Evolutionary conservation across 2,888 invertebrate genomes (phyloP).

Genomic region (Eupithecia subumbrata): DNA sequence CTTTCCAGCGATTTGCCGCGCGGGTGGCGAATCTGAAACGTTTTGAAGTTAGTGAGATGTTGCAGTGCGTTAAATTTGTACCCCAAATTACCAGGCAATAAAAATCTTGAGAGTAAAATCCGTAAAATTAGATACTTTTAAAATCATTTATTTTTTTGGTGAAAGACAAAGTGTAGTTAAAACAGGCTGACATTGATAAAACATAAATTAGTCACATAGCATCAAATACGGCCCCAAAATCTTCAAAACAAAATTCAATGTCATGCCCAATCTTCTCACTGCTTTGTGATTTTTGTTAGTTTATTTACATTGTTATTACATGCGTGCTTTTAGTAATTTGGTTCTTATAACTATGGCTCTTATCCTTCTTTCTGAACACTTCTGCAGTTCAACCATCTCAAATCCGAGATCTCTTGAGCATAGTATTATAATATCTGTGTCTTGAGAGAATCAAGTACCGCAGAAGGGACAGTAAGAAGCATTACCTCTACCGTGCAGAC

Average conservation of each 20-base stretch:
- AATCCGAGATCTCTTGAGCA: not conserved
- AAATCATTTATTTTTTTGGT: not conserved
- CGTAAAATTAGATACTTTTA: not conserved
- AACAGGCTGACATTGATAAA: conserved; percentile 19
- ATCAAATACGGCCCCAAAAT: conserved; percentile 29
- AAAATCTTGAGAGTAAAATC: not conserved
- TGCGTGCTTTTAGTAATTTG: conserved; percentile 45
- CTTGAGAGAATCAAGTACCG: not conserved
- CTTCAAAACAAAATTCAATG: conserved; percentile 27
- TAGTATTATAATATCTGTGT: too few species aligned
- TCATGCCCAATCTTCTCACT: conserved; percentile 41
- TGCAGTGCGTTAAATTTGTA: not conserved
- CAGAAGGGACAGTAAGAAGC: conserved; percentile 28
- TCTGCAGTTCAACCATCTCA: not conserved
- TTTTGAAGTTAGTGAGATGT: not conserved
- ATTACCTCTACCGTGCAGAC: conserved; percentile 67
- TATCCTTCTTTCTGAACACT: conserved; percentile 26
- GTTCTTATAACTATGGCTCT: conserved; percentile 18
- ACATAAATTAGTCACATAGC: conserved; percentile 26
- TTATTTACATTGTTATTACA: conserved; percentile 40
- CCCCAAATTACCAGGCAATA: conserved; percentile 13
- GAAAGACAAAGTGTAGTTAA: not conserved
- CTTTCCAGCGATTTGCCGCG: conserved; percentile 94
- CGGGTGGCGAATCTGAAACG: conserved; percentile 90
- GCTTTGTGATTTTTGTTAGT: conserved; percentile 39